phyloP scores from a whole-genome alignment of 2,797 vertebrate genomes.

The Acanthornis magna region DNA sequence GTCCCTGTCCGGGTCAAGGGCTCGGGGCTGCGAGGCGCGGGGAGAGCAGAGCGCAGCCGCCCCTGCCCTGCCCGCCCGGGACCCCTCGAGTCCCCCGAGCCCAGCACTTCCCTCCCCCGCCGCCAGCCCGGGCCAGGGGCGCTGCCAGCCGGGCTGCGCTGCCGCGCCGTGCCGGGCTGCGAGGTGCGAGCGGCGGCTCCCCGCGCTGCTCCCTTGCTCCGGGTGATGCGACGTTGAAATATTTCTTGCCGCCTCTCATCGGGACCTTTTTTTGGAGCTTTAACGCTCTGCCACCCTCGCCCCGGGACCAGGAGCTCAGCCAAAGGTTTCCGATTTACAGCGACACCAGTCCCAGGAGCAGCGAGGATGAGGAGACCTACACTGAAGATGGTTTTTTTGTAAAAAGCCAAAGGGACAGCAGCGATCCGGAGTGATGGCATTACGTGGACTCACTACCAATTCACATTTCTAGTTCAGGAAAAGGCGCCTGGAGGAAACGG shows the following conservation, averaged over 20 bases:
- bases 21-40: neutral
- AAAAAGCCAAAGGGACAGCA: neutral
- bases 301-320: rapidly evolving
- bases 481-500: neutral
- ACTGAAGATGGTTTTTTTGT: rapidly evolving
- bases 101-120: neutral
- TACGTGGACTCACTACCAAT: neutral
- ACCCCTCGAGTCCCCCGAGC: rapidly evolving
- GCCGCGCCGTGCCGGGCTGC: neutral
- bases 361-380: neutral
- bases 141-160: neutral
- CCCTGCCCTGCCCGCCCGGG: neutral
- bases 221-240: rapidly evolving
- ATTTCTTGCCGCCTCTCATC: rapidly evolving
- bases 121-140: too few species aligned
- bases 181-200: neutral
- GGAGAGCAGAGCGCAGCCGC: neutral
- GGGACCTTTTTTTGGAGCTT: neutral
- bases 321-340: neutral
- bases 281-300: rapidly evolving
- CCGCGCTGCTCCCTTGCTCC: neutral
- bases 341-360: neutral
- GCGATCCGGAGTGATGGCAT: rapidly evolving
- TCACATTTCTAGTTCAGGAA: neutral
- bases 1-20: neutral